Conservation (phyloP, 2,797 vertebrate genomes). For the Hypotaenidia philippensis region DNA sequence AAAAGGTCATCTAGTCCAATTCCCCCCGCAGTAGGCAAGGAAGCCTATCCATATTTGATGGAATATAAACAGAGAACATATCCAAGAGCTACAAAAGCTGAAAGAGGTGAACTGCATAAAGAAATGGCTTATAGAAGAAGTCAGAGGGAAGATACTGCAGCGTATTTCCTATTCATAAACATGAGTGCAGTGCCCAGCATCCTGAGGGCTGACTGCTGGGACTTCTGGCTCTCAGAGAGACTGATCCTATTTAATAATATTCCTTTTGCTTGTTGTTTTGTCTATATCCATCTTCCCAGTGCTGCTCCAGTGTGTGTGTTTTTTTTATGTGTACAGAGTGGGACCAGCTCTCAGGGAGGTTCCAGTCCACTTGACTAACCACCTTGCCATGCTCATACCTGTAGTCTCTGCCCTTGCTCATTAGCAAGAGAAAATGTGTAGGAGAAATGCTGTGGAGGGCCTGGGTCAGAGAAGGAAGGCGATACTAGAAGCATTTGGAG, state of each 20-base stretch:
- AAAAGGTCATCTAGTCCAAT: no score
- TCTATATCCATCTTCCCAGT: not conserved
- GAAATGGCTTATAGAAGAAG: not conserved
- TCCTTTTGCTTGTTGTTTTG: not conserved
- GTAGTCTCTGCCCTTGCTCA: not conserved
- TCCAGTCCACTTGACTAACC: not conserved
- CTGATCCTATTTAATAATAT: not conserved
- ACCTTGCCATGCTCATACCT: not conserved
- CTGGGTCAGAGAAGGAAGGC: not conserved
- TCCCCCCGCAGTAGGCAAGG: no score
- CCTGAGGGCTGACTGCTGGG: not conserved
- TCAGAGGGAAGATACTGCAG: not conserved
- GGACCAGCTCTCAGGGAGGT: not conserved
- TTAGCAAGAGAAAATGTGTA: not conserved
- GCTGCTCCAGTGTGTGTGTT: not conserved
- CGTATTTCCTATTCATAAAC: not conserved
- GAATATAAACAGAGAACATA: not conserved
- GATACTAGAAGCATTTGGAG: not conserved
- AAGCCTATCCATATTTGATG: not conserved
- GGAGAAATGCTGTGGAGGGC: not conserved
- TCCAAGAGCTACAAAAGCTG: not conserved
- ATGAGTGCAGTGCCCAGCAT: not conserved
- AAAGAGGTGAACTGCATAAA: not conserved
- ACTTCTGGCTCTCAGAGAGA: not conserved
- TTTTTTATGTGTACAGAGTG: not conserved